Evolutionary conservation across 2,797 vertebrate species (phyloP).

Genomic region (Sciurus carolinensis): DNA sequence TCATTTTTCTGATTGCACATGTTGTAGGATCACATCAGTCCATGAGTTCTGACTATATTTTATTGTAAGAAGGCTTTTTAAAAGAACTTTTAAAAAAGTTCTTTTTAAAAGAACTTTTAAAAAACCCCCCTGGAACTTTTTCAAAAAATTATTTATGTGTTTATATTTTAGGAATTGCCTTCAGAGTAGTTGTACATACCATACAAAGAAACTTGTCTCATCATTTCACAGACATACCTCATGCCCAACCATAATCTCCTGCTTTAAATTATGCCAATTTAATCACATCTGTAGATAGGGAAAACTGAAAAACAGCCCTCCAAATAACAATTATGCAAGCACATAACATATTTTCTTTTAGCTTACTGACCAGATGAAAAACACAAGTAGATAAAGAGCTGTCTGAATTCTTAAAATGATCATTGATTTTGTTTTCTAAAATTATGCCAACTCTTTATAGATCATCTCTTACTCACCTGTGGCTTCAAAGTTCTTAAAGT

Average conservation of each 20-base stretch:
- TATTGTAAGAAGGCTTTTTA: not conserved
- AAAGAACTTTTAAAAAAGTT: not conserved
- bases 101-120: too few species aligned
- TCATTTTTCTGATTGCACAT: too few species aligned
- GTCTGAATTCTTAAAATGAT: not conserved
- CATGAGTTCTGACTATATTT: not conserved
- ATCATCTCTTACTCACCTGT: conserved; percentile 51
- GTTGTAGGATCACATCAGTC: too few species aligned
- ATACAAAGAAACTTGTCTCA: conserved; percentile 19
- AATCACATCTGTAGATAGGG: conserved; percentile 1
- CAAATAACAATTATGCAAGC: conserved; percentile 37
- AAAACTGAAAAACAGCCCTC: not conserved
- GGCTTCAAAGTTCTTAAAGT: conserved; percentile 69
- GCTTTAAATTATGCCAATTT: conserved; percentile 52
- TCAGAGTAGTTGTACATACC: not conserved
- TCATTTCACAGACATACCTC: conserved; percentile 1
- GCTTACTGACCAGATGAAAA: conserved; percentile 32
- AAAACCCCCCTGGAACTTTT: not conserved
- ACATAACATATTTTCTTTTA: conserved; percentile 7
- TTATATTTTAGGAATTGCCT: conserved; percentile 6
- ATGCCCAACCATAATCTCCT: conserved; percentile 29
- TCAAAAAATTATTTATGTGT: not conserved
- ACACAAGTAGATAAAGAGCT: conserved; percentile 12
- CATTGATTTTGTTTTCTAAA: conserved; percentile 14
- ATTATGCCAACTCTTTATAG: conserved; percentile 19